Conservation (phyloP, 2,113 vertebrate species). For the Aspiorhynchus laticeps region DNA sequence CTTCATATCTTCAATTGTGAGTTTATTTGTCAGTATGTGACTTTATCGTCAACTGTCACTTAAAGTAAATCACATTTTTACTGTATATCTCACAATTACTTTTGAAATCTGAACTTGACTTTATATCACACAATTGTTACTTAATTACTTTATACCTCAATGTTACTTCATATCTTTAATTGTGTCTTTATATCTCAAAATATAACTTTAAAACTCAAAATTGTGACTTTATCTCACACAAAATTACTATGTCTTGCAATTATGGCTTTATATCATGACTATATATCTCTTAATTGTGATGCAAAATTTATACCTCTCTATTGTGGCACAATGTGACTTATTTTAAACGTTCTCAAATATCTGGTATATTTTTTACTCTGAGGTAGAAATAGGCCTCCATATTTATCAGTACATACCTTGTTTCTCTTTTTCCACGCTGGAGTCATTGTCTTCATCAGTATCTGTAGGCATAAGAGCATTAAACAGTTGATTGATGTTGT, state of each 20-base stretch:
- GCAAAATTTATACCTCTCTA: neutral
- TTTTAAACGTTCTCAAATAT: neutral
- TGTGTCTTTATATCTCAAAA: neutral
- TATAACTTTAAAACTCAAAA: neutral
- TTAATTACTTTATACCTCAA: too few species aligned
- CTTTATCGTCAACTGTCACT: too few species aligned
- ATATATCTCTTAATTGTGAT: neutral
- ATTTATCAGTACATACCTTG: neutral
- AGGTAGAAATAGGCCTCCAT: neutral
- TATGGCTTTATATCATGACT: neutral
- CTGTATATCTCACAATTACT: neutral
- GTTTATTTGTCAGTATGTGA: too few species aligned
- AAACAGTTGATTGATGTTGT: neutral
- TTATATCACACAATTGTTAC: too few species aligned
- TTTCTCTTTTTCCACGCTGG: conserved; percentile 12
- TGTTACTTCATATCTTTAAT: neutral
- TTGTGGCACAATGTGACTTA: neutral
- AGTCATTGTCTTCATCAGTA: neutral
- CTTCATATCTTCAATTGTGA: neutral
- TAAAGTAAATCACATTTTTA: too few species aligned
- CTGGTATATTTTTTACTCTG: neutral
- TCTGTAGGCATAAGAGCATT: neutral
- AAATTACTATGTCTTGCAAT: neutral
- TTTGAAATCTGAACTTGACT: too few species aligned
- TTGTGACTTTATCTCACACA: neutral